phyloP scores from a whole-genome alignment of 2,797 vertebrate species.

The Tarsius wallacei region DNA sequence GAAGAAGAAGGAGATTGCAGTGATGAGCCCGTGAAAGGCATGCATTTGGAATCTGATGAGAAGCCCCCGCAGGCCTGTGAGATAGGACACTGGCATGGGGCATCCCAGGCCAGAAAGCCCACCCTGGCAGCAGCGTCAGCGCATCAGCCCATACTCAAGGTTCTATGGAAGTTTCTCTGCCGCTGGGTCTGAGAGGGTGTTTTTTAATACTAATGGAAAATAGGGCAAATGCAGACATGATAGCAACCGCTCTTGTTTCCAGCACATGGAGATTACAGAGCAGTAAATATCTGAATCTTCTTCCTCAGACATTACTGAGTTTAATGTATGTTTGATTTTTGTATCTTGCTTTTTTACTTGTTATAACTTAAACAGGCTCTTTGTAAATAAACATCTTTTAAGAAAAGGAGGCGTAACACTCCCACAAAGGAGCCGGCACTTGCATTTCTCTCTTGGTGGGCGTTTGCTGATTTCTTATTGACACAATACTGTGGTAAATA shows the following conservation, averaged over 20 bases:
- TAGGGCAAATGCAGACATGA: background rate
- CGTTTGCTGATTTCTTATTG: background rate
- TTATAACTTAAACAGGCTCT: too few species aligned
- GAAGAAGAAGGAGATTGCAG: background rate
- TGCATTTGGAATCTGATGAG: background rate
- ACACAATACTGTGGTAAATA: too few species aligned
- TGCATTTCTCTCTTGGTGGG: background rate
- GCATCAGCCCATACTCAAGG: background rate
- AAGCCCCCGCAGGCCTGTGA: background rate
- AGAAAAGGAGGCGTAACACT: background rate
- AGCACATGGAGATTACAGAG: background rate
- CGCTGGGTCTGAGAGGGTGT: background rate
- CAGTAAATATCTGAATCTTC: background rate
- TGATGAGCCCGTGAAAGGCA: too few species aligned
- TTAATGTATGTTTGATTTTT: background rate
- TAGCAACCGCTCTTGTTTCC: background rate
- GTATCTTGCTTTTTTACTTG: background rate
- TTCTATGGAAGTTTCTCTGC: background rate
- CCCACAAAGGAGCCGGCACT: fast-evolving
- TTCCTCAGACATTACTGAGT: background rate
- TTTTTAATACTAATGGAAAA: background rate
- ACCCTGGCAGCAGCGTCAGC: background rate
- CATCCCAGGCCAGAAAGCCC: background rate
- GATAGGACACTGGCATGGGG: background rate
- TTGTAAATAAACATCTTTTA: background rate